phyloP scores from a whole-genome alignment of 2,888 invertebrate species.

The Physocephala rufipes region DNA sequence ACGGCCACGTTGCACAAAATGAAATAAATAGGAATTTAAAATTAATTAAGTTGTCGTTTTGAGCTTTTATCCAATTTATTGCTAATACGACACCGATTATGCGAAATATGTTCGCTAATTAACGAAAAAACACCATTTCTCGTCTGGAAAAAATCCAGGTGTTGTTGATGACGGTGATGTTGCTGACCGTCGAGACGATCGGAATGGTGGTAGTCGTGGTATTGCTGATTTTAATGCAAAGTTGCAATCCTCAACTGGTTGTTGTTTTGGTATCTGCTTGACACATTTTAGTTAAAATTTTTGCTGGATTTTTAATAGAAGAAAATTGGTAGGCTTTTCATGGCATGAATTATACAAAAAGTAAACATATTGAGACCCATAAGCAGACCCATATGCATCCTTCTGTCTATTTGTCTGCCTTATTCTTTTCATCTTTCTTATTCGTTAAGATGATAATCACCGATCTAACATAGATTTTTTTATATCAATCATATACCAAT shows the following conservation, averaged over 20 bases:
- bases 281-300: neutral
- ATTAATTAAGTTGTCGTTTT: slow-evolving; percentile 66
- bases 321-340: too few species aligned
- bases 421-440: too few species aligned
- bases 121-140: slow-evolving; percentile 63
- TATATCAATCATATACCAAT: too few species aligned
- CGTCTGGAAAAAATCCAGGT: slow-evolving; percentile 11
- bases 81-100: slow-evolving; percentile 66
- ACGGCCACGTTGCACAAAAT: slow-evolving; percentile 1
- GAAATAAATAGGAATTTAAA: slow-evolving; percentile 61
- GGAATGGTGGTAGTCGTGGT: slow-evolving; percentile 24
- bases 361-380: too few species aligned
- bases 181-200: slow-evolving; percentile 11
- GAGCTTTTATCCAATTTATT: slow-evolving; percentile 65
- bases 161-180: neutral
- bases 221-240: slow-evolving; percentile 57
- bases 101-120: slow-evolving; percentile 66
- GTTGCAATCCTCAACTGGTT: too few species aligned
- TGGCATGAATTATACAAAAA: too few species aligned
- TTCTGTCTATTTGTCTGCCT: neutral
- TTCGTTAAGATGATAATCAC: too few species aligned
- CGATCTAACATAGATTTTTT: too few species aligned
- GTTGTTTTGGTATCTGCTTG: too few species aligned
- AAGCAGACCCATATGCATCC: neutral
- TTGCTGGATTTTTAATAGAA: too few species aligned